Evolutionary conservation across 2,888 invertebrate genomes (phyloP), one percentile per base, ranked within the genome.

Genomic region (Chrysolina oricalcia): DNA sequence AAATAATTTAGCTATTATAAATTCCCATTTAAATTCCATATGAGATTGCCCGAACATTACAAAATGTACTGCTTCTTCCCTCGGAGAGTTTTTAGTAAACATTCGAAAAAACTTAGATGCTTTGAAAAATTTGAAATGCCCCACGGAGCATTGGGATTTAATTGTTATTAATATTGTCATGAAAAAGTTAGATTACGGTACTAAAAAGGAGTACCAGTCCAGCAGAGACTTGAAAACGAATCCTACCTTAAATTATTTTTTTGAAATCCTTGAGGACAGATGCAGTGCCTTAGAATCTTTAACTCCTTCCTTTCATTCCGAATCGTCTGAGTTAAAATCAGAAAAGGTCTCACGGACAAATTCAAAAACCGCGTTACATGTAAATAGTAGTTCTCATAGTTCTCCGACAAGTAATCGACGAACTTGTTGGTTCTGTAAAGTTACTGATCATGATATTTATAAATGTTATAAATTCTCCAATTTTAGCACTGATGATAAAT

Each of bases 381-480:
- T 64, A 48, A n/a, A n/a, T n/a, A n/a, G n/a, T n/a, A n/a, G n/a
- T n/a, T n/a, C n/a, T n/a, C n/a, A n/a, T n/a, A n/a, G 19, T 48
- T 48, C 0, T 8, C 48, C 48, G 17, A 48, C 48, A 0, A 17
- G 19, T 48, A 17, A 48, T n/a, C n/a, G 17, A 0, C 48, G 48
- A 48, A 17, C n/a, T 48, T 48, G 17, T 48, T 48, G 48, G 48
- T 48, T 48, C 19, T 48, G 17, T 48, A 48, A 48, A n/a, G 48
- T 48, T 8, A 15, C 48, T 48, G 48, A 48, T 48, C 48, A 66
- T 66, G 21, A 66, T 41, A 66, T 72, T 43, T 72, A 46, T 48
- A 62, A 59, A n/a, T n/a, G n/a, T n/a, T n/a, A n/a, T n/a, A n/a
- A n/a, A n/a, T n/a, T n/a, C n/a, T n/a, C n/a, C n/a, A 72, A 67